Conservation (phyloP, 2,797 vertebrate genomes). For the Takifugu rubripes region DNA sequence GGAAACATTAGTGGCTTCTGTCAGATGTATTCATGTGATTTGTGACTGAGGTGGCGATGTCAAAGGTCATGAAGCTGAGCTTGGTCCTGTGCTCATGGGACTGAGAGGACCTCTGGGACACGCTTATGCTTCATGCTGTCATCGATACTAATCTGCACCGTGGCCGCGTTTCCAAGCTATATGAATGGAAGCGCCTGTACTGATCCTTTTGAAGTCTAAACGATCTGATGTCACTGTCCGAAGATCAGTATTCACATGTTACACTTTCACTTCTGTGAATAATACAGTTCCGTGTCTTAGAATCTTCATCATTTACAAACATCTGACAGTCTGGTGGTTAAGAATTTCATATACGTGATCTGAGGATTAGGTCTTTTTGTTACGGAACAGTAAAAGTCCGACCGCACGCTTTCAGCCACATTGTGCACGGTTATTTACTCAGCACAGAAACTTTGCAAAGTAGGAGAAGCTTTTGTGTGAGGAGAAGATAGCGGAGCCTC, state of each 20-base stretch:
- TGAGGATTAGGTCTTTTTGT: too few relatives aligned
- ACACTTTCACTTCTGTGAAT: too few relatives aligned
- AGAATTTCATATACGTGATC: too few relatives aligned
- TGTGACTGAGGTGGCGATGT: slow-evolving; percentile 1
- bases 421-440: slow-evolving; percentile 2
- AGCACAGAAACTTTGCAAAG: slow-evolving; percentile 1
- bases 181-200: too few relatives aligned
- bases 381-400: too few relatives aligned
- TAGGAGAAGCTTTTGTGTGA: slow-evolving; percentile 13
- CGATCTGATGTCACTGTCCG: too few relatives aligned
- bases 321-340: too few relatives aligned
- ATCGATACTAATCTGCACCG: slow-evolving; percentile 10
- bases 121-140: slow-evolving; percentile 19
- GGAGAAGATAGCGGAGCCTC: slow-evolving; percentile 14
- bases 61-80: slow-evolving; percentile 24
- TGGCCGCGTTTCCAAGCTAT: too few relatives aligned
- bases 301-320: too few relatives aligned
- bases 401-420: not conserved
- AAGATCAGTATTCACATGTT: too few relatives aligned
- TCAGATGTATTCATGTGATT: not conserved
- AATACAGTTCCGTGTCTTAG: too few relatives aligned
- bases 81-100: slow-evolving; percentile 2
- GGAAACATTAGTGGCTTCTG: not conserved
- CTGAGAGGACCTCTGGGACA: slow-evolving; percentile 24
- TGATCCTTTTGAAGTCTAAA: too few relatives aligned